phyloP scores from a whole-genome alignment of 2,797 vertebrate species.

The Pipistrellus kuhlii region DNA sequence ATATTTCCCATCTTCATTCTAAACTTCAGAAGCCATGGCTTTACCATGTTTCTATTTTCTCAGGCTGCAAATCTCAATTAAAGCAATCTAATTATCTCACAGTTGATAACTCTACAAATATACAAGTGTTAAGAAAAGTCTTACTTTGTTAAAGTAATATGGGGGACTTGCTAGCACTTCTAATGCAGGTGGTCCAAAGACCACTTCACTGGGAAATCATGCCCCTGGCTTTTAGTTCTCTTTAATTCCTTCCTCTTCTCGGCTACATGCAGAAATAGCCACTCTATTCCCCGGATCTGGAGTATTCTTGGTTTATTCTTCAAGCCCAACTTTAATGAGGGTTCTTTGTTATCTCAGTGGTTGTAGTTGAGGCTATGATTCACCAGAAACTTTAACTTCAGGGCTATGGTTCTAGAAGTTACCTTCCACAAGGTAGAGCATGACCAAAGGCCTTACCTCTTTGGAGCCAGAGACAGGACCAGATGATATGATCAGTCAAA shows the following conservation, averaged over 20 bases:
- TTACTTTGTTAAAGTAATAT: slow-evolving; percentile 37
- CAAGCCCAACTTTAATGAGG: not conserved
- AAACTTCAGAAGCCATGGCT: slow-evolving; percentile 15
- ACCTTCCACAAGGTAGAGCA: not conserved
- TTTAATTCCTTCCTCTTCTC: not conserved
- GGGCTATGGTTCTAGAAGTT: slow-evolving; percentile 9
- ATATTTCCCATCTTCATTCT: not conserved
- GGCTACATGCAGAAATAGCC: not conserved
- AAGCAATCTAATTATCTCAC: not conserved
- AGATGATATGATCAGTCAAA: not conserved
- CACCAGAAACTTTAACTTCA: not conserved
- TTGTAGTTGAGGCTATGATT: not conserved
- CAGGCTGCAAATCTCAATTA: not conserved
- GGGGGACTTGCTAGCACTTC: not conserved
- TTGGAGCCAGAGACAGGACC: not conserved
- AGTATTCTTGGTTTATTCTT: slow-evolving; percentile 22
- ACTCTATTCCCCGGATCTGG: not conserved
- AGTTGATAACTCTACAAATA: not conserved
- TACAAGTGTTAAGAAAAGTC: not conserved
- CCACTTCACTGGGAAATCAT: not conserved
- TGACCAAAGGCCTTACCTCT: not conserved
- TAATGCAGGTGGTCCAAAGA: not conserved
- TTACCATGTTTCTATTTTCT: not conserved
- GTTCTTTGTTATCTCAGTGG: not conserved
- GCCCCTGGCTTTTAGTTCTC: slow-evolving; percentile 8